These are phyloP conservation scores for Oncorhynchus keta DNA, from an alignment of 2,113 vertebrate species.

Conservation along the genomic window DNA sequence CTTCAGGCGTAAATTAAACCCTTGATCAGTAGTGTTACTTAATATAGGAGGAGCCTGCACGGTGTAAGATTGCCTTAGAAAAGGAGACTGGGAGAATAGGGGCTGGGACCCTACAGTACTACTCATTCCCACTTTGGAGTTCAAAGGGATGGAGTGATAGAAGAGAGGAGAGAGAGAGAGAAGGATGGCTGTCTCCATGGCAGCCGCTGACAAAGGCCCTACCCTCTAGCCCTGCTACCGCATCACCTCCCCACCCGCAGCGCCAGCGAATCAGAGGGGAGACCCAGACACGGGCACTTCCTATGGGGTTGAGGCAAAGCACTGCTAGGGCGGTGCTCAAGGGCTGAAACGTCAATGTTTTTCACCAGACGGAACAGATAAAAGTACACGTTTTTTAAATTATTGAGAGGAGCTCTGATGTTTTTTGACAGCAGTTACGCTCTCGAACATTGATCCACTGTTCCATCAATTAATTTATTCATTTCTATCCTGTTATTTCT, in stretches of 20 bases:
- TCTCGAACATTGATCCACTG: neutral
- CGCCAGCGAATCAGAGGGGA: constrained; percentile 5
- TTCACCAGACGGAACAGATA: neutral
- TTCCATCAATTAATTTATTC: neutral
- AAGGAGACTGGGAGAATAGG: neutral
- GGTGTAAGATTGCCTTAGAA: constrained; percentile 17
- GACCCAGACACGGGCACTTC: neutral
- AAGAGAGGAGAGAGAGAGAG: constrained; percentile 10
- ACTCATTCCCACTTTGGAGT: constrained; percentile 11
- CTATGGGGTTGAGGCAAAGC: neutral
- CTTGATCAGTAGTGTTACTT: constrained; percentile 66
- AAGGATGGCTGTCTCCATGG: constrained; percentile 42
- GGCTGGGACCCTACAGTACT: neutral
- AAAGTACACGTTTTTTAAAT: neutral
- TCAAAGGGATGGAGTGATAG: constrained; percentile 33
- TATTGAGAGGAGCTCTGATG: neutral
- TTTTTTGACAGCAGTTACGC: neutral
- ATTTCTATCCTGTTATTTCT: constrained; percentile 1
- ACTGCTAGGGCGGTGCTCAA: neutral
- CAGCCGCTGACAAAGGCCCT: constrained; percentile 41
- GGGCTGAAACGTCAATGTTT: neutral
- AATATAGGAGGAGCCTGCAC: constrained; percentile 51
- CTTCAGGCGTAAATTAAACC: constrained; percentile 65
- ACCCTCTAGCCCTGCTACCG: constrained; percentile 23
- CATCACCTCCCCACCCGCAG: constrained; percentile 29